phyloP scores from a whole-genome alignment of 2,797 vertebrate genomes.

The Tangara arthus region DNA sequence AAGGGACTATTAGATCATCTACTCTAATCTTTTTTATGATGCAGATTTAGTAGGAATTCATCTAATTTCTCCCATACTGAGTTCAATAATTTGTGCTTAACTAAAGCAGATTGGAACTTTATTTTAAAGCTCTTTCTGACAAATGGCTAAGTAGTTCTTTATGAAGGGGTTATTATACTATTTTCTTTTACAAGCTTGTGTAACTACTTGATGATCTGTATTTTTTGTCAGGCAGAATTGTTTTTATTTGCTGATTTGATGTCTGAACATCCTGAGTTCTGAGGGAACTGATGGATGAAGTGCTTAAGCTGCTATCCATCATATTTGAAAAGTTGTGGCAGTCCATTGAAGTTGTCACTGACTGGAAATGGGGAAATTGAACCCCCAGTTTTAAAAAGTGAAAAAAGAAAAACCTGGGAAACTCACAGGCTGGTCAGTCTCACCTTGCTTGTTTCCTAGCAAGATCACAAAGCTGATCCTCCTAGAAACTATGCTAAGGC shows the following conservation, averaged over 20 bases:
- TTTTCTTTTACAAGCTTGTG: slow-evolving; percentile 2
- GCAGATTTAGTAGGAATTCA: slow-evolving; percentile 21
- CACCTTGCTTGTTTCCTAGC: not conserved
- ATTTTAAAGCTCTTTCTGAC: slow-evolving; percentile 17
- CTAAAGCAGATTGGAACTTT: slow-evolving; percentile 53
- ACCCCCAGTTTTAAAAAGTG: not conserved
- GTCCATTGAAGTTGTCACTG: not conserved
- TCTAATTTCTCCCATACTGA: slow-evolving; percentile 50
- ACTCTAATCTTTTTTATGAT: slow-evolving; percentile 56
- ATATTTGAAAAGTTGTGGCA: not conserved
- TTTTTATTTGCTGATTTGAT: not conserved
- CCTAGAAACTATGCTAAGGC: not conserved
- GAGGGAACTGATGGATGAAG: not conserved
- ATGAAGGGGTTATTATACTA: not conserved
- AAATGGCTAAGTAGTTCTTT: slow-evolving; percentile 13
- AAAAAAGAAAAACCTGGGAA: not conserved
- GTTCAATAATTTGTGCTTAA: slow-evolving; percentile 52
- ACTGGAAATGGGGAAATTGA: not conserved
- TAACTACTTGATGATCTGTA: not conserved
- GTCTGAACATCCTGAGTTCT: not conserved
- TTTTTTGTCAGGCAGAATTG: not conserved
- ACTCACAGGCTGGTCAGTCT: not conserved
- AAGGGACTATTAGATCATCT: slow-evolving; percentile 48
- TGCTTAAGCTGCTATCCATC: not conserved
- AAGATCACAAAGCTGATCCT: not conserved